These are phyloP conservation scores for Hartigia nigra DNA, from an alignment of 2,888 invertebrate species.

Conservation along the genomic window DNA sequence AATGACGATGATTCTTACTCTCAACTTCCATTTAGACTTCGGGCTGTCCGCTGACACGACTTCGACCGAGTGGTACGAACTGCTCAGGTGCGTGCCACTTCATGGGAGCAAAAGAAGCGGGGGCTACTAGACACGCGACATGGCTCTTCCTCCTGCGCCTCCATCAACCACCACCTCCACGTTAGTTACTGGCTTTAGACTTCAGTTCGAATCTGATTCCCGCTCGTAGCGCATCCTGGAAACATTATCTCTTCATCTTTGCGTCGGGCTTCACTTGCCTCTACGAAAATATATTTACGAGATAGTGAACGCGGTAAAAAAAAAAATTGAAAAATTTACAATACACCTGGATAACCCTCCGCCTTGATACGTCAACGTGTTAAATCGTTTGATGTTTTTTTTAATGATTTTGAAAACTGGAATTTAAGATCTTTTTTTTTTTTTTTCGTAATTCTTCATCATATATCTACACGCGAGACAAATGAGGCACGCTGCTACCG, in stretches of 20 bases:
- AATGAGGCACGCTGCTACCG: conserved; percentile 52
- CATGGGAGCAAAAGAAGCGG: conserved; percentile 2
- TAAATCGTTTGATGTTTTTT: background rate
- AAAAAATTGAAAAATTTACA: background rate
- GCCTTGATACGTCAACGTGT: background rate
- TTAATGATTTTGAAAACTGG: background rate
- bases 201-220: conserved; percentile 37
- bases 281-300: background rate
- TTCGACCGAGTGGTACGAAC: background rate
- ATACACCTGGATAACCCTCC: background rate
- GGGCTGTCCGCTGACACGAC: background rate
- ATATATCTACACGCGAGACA: conserved; percentile 11
- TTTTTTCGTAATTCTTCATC: background rate
- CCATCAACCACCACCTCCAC: background rate
- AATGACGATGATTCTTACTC: background rate
- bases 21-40: conserved; percentile 2
- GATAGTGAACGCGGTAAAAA: background rate
- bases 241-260: conserved; percentile 10
- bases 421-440: background rate
- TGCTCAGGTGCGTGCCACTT: background rate
- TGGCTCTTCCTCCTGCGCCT: background rate
- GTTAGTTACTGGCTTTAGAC: conserved; percentile 4
- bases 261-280: background rate
- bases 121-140: conserved; percentile 13
- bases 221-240: conserved; percentile 25